A percentile compares a stretch with the other conserved stretches of the same genome.
Evolutionary conservation across 1,140 invertebrate genomes (phyloP).

Genomic region (Ostrea edulis): DNA sequence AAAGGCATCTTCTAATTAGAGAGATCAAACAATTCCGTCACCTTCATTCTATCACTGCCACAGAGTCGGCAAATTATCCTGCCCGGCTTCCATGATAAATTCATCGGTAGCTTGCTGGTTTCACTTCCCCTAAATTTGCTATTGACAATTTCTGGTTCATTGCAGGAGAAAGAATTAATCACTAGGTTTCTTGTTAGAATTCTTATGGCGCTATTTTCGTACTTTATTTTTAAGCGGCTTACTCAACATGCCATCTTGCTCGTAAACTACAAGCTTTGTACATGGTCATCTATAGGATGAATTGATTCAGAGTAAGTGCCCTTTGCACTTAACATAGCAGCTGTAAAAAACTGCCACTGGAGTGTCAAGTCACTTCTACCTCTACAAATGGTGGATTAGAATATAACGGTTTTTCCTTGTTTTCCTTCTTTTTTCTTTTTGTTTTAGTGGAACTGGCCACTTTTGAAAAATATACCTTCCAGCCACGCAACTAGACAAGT

Average conservation of each 20-base stretch:
- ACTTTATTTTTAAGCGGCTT: constrained; percentile 16
- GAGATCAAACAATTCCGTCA: constrained; percentile 32
- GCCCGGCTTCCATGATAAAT: constrained; percentile 33
- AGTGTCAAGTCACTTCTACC: no score
- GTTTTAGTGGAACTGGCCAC: background rate
- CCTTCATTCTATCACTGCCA: constrained; percentile 33
- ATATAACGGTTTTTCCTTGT: no score
- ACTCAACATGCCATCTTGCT: background rate
- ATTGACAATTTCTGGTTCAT: constrained; percentile 35
- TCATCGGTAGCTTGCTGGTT: constrained; percentile 25
- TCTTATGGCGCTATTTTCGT: constrained; percentile 27
- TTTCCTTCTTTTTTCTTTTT: background rate
- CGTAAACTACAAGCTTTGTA: background rate
- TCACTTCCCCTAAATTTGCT: constrained; percentile 36
- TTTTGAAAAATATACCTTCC: background rate
- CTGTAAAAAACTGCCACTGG: no score
- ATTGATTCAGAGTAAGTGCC: background rate
- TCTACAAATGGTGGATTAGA: no score
- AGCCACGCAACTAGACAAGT: no score
- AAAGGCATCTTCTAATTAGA: constrained; percentile 37
- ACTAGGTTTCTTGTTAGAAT: constrained; percentile 24
- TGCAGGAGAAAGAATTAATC: constrained; percentile 37
- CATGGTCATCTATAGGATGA: background rate
- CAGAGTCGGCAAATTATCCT: constrained; percentile 33
- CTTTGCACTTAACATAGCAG: background rate